Evolutionary conservation across 92 coral and sea anemone species (phyloP), one percentile per base, ranked within the genome.

Genomic region (Zoanthus sociatus): DNA sequence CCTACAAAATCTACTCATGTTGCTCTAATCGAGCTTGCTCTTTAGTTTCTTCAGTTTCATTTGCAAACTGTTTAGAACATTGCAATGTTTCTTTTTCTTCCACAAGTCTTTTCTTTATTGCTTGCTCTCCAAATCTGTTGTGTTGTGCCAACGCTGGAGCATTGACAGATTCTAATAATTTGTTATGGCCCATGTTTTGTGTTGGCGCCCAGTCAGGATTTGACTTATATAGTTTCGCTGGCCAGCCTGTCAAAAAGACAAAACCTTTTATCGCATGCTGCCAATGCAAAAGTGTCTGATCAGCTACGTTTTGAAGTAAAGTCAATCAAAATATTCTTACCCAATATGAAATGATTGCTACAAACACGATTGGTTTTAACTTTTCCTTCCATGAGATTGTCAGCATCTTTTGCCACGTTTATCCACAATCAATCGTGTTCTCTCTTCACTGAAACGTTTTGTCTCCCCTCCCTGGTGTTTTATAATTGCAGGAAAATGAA

Each of bases 331-430:
- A 63, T 37, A 42, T 58, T 78, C 89, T 89, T 89, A 92, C 94
- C 94, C 63, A 88, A 88, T 73, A 89, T 85, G 60, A 92, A 91
- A 79, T 91, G 92, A 72, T 91, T 74, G 81, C 92, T 69, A 78
- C 94, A 91, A 18, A 91, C 92, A 46, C 90, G 92, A 18, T 88
- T 84, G 70, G 46, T 47, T 48, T 89, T 78, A 17, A 89, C 77
- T 78, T 89, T 91, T 55, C 74, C 91, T n/a, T 91, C 94, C 10
- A 81, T 82, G 45, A 91, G 79, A 78, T 88, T 87, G 46, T 77
- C 82, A 50, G 30, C 82, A 44, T 71, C 90, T 53, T 87, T 75
- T 46, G 78, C 50, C 26, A 89, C 64, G 92, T 70, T 71, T 68
- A 86, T 78, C 92, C 92, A 92, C 71, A 71, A 78, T 70, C 71